Base-by-base conservation (phyloP, 2,888 invertebrate genomes). In the Clistopyga incitator region DNA sequence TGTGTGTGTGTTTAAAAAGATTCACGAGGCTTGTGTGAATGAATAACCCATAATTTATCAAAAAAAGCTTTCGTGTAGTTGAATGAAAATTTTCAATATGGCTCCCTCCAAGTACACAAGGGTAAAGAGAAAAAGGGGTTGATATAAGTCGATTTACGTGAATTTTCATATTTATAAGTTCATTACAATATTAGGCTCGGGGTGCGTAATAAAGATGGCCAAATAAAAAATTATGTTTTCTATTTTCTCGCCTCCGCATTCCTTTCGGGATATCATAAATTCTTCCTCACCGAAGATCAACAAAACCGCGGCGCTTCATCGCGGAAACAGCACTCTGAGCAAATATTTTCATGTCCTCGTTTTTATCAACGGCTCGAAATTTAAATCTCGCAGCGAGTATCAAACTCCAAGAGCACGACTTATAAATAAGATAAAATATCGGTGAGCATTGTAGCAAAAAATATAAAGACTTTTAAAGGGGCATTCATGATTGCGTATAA, bases 101-200 rank as follows among this genome's bases (percentile, higher is more conserved):
- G 10, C 64, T 11, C 38, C 4, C 11, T 25, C 11, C 13, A 45
- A 45, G 67, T 45, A 45, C 56, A 13, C 13, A 77, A 77, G 38
- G 23, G 42, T 18, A 29, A 15, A n/a, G n/a, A 2, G 6, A 10
- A 38, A 64, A 38, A 20, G 38, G 38, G 10, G 18, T 38, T 38
- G 10, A 1, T 18, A 11, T 38, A 38, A 11, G 20, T 38, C 20
- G 18, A 38, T 38, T 64, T 38, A 18, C 20, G 20, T 38, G 38
- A 38, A 56, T 74, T 59, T 45, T 45, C 18, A 65, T 54, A 76
- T 67, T 67, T 47, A 45, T 67, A 56, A 77, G 67, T 29, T 67
- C 25, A 38, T 52, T 42, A 59, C 6, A 59, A 61, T 50, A 68
- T 59, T 34, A 61, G 23, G 3, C 50, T 59, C 20, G 59, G 1